phyloP scores from a whole-genome alignment of 2,113 vertebrate species.

The Charina bottae region DNA sequence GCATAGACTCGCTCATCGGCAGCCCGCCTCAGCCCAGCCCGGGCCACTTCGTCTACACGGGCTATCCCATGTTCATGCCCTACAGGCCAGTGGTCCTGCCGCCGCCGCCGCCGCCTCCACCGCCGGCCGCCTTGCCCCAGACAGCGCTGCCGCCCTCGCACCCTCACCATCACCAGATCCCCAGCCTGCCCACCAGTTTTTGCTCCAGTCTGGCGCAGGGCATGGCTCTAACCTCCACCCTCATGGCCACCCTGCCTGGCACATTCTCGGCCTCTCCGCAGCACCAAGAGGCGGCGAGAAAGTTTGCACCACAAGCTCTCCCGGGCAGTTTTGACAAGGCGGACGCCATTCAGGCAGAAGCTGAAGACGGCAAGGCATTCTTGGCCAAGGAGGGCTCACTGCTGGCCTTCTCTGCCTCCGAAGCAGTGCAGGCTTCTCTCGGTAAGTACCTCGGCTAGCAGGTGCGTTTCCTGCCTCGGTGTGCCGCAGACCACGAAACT shows the following conservation, averaged over 20 bases:
- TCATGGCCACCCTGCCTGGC: constrained; percentile 94
- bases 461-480: neutral
- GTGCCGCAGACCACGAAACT: neutral
- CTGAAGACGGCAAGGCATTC: constrained; percentile 87
- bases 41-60: constrained; percentile 91
- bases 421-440: constrained; percentile 81
- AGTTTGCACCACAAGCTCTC: constrained; percentile 84
- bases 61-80: constrained; percentile 97
- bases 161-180: constrained; percentile 85
- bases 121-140: constrained; percentile 75
- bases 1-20: constrained; percentile 95
- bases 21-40: constrained; percentile 88
- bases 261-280: constrained; percentile 84
- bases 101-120: constrained; percentile 84
- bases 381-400: constrained; percentile 81
- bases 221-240: constrained; percentile 93
- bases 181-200: constrained; percentile 86
- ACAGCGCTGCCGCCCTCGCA: constrained; percentile 80
- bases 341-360: constrained; percentile 78
- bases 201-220: constrained; percentile 92
- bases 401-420: constrained; percentile 84
- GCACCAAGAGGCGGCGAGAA: constrained; percentile 87
- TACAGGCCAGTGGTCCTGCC: constrained; percentile 92
- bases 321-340: constrained; percentile 85
- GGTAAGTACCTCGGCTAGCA: constrained; percentile 74